These are phyloP conservation scores for Gymnocephalus cernua DNA, from an alignment of 2,113 vertebrate genomes.

Conservation along the genomic window DNA sequence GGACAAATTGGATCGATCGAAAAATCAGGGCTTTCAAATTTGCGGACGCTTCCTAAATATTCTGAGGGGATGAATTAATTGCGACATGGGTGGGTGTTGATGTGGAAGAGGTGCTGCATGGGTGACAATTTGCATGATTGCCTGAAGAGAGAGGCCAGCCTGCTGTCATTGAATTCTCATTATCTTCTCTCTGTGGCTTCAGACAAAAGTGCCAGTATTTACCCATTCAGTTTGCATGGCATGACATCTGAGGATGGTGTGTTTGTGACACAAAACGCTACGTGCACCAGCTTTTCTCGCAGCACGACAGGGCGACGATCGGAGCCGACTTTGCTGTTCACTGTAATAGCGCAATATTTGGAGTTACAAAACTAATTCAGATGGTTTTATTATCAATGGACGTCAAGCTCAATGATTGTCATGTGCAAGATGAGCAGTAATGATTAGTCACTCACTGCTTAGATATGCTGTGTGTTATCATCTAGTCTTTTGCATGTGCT, in stretches of 20 bases:
- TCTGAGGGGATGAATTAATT: conserved; percentile 49
- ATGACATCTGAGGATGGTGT: conserved; percentile 20
- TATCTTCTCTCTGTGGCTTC: conserved; percentile 26
- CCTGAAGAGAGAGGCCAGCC: conserved; percentile 51
- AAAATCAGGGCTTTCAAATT: conserved; percentile 61
- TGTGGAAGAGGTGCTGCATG: conserved; percentile 40
- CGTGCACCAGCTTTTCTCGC: too few species aligned
- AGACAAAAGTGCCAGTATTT: conserved; percentile 40
- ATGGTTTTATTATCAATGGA: too few species aligned
- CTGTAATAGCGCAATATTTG: too few species aligned
- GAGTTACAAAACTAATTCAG: too few species aligned
- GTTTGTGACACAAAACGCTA: too few species aligned
- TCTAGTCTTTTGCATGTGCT: not conserved
- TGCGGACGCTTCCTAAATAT: conserved; percentile 41
- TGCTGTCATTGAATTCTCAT: conserved; percentile 43
- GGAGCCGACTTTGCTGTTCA: too few species aligned
- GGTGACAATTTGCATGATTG: conserved; percentile 64
- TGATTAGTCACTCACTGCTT: not conserved
- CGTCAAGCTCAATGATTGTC: too few species aligned
- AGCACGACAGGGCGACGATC: too few species aligned
- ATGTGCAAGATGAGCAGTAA: conserved; percentile 6
- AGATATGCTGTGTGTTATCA: conserved; percentile 1
- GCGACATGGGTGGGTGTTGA: conserved; percentile 29
- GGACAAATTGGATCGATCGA: conserved; percentile 62
- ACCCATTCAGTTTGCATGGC: conserved; percentile 46